Conservation (phyloP, 2,113 vertebrate species). For the Rhea pennata region DNA sequence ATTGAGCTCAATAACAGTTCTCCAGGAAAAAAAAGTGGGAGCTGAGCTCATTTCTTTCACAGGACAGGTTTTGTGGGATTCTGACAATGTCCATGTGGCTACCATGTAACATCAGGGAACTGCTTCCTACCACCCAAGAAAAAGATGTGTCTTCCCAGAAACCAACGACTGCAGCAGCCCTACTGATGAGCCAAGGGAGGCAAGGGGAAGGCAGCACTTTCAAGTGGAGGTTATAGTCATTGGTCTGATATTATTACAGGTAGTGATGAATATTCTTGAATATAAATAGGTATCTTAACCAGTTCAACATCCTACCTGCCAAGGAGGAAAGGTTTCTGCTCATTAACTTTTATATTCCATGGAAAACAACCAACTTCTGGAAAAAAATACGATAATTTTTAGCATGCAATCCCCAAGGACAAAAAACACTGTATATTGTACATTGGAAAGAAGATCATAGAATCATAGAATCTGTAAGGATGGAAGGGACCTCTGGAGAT, state of each 20-base stretch:
- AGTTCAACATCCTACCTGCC: neutral
- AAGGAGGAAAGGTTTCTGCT: neutral
- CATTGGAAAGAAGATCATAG: neutral
- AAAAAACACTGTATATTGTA: neutral
- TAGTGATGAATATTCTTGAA: constrained; percentile 13
- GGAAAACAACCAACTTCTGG: neutral
- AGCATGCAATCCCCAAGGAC: neutral
- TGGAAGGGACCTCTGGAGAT: no score
- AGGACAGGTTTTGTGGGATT: constrained; percentile 30
- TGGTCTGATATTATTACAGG: neutral
- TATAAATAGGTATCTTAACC: neutral
- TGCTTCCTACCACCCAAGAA: neutral
- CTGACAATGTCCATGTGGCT: constrained; percentile 30
- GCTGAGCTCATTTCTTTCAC: constrained; percentile 31
- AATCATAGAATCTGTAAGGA: no score
- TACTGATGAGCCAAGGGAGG: neutral
- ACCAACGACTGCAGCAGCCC: neutral
- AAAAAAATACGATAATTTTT: neutral
- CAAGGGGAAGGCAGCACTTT: neutral
- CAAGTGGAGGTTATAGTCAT: neutral
- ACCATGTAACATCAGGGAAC: neutral
- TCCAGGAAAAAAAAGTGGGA: constrained; percentile 9
- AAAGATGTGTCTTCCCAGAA: neutral
- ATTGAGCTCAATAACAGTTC: constrained; percentile 36
- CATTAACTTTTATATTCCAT: neutral